A percentile compares a stretch with the other conserved stretches of the same genome.
These are phyloP conservation scores for Palythoa grandis DNA, from an alignment of 92 coral and sea anemone species.

Conservation along the genomic window DNA sequence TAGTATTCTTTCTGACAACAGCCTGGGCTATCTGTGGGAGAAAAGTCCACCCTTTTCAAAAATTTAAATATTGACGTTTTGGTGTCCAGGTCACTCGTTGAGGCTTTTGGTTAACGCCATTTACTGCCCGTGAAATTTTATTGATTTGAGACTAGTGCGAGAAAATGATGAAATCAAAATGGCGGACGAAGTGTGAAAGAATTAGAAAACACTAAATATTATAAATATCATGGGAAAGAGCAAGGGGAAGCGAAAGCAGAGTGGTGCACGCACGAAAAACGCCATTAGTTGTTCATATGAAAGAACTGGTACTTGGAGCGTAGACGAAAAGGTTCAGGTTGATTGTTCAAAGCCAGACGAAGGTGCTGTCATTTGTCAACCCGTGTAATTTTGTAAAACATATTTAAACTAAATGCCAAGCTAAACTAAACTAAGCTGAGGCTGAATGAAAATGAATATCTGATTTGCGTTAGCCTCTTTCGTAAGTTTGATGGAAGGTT, in stretches of 20 bases:
- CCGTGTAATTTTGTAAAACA: too few relatives aligned
- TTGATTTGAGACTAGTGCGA: background rate
- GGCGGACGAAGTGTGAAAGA: slow-evolving; percentile 4
- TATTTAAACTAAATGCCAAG: too few relatives aligned
- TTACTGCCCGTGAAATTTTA: background rate
- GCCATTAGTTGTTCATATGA: slow-evolving; percentile 71
- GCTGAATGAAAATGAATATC: too few relatives aligned
- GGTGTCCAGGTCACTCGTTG: background rate
- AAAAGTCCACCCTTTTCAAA: too few relatives aligned
- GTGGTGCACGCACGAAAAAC: slow-evolving; percentile 53
- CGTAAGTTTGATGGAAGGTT: too few relatives aligned
- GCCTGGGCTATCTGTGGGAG: too few relatives aligned
- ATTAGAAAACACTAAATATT: background rate
- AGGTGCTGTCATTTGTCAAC: background rate
- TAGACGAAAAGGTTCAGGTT: slow-evolving; percentile 8
- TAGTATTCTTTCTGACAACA: too few relatives aligned
- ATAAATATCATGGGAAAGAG: slow-evolving; percentile 66
- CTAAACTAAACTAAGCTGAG: too few relatives aligned
- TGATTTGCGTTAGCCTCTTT: too few relatives aligned
- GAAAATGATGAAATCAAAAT: background rate
- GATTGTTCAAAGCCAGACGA: background rate
- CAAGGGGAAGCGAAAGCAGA: slow-evolving; percentile 67
- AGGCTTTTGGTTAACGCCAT: background rate
- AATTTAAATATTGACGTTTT: too few relatives aligned
- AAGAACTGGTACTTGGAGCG: slow-evolving; percentile 38